These are phyloP conservation scores for Tenthredo livida DNA, from an alignment of 2,888 invertebrate genomes.

Conservation along the genomic window DNA sequence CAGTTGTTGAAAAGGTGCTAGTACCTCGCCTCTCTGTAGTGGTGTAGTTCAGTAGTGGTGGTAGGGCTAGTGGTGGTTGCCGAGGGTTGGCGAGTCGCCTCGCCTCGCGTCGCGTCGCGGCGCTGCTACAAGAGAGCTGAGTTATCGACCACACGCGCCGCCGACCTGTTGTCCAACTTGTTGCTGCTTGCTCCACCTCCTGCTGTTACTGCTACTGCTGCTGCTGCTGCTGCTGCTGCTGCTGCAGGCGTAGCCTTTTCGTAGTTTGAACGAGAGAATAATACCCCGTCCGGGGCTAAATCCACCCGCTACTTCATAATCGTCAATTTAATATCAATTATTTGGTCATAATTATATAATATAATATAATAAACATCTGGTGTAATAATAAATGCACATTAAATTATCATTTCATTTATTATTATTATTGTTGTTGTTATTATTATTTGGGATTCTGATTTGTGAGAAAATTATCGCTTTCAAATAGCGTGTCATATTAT, in stretches of 20 bases:
- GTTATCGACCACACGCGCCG: constrained; percentile 70
- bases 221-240: constrained; percentile 33
- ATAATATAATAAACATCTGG: not conserved
- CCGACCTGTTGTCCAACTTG: constrained; percentile 78
- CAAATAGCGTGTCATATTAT: not conserved
- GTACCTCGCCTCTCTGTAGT: not conserved
- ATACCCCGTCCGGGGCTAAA: constrained; percentile 29
- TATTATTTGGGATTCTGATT: not conserved
- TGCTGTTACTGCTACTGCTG: not conserved
- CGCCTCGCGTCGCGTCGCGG: constrained; percentile 40
- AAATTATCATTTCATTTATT: not conserved
- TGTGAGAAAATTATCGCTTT: not conserved
- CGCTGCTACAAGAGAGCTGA: constrained; percentile 63
- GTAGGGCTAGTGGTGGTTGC: constrained; percentile 28
- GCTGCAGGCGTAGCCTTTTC: constrained; percentile 56
- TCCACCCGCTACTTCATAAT: not conserved
- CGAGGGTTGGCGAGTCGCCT: constrained; percentile 34
- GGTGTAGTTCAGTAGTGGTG: constrained; percentile 6
- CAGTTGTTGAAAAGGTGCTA: not conserved
- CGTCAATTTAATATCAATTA: constrained; percentile 13
- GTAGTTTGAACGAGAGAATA: constrained; percentile 54
- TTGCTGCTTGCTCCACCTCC: constrained; percentile 65
- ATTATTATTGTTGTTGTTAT: not conserved
- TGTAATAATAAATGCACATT: not conserved
- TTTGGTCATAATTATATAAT: not conserved